These are phyloP conservation scores for Hapalemur alaotrensis DNA, from an alignment of 2,797 vertebrate genomes.

Conservation along the genomic window DNA sequence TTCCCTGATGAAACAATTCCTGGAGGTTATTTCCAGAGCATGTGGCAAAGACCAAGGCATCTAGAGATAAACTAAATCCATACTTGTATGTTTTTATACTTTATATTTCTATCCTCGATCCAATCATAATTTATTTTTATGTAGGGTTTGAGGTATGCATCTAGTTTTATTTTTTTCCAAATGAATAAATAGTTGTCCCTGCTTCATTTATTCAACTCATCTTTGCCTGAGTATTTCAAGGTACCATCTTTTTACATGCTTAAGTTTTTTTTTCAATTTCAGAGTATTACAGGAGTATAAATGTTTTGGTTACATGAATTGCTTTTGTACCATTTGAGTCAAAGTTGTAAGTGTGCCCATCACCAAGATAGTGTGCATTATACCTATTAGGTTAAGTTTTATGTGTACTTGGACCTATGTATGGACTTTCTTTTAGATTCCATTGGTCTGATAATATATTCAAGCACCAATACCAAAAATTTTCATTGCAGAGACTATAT, in stretches of 20 bases:
- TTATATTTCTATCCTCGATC: neutral
- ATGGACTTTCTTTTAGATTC: neutral
- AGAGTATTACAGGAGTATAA: no score
- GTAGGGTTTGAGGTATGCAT: neutral
- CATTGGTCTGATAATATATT: neutral
- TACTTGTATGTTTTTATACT: neutral
- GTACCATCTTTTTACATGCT: neutral
- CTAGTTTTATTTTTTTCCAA: neutral
- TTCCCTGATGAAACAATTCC: neutral
- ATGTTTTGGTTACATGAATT: no score
- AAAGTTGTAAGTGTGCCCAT: no score
- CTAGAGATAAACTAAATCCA: neutral
- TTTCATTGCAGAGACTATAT: neutral
- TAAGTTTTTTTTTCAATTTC: neutral
- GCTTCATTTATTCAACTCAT: neutral
- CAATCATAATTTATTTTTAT: neutral
- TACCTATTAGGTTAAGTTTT: neutral
- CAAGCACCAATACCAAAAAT: neutral
- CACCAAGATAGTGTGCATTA: no score
- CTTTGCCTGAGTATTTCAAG: neutral
- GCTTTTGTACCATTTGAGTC: no score
- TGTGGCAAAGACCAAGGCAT: neutral
- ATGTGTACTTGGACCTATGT: neutral
- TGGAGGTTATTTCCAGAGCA: neutral
- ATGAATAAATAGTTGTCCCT: neutral